Evolutionary conservation across 92 coral and sea anemone species (phyloP), one percentile per base, ranked within the genome.

Genomic region (Phenganax stokvisi): DNA sequence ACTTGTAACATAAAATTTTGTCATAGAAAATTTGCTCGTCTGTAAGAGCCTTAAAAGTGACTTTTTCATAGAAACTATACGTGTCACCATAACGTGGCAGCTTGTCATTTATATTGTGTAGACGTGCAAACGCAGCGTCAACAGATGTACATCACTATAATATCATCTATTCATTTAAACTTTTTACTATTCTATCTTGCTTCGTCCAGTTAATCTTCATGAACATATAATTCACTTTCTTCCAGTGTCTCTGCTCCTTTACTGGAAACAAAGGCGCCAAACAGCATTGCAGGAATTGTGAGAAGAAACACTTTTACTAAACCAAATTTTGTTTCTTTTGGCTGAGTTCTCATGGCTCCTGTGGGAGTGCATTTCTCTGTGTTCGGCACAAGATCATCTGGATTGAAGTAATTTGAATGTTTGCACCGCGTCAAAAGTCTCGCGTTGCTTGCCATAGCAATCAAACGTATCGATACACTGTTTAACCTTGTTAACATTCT

Each of bases 271-370:
- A 54, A 62, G 9, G 83, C 83, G 12, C 83, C 83, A 65, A 79
- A 65, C 27, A 79, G 63, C 3, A 27, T 59, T 28, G 69, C 57
- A 6, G 83, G 83, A 1, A 79, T 20, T 51, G 69, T 69, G 47
- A 64, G 57, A 17, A 79, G 37, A 2, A 79, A 64, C 17, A 79
- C 74, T 52, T 79, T 79, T 63, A 79, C 17, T 52, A 79, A 29
- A 15, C 83, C 83, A 79, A 79, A 79, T 79, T 65, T 79, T 12
- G 83, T 79, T 79, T 79, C 74, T 31, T 79, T 79, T 37, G 83
- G 83, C 29, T 79, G 74, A 37, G 51, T 28, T 25, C 60, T 62
- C 56, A 79, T 52, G 6, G 83, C 83, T 62, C 83, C 83, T 7
- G 59, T 8, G 11, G 56, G 69, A 16, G 83, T 79, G 8, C 53